phyloP scores from a whole-genome alignment of 1,140 invertebrate genomes.

The Drosophila pectinifera region DNA sequence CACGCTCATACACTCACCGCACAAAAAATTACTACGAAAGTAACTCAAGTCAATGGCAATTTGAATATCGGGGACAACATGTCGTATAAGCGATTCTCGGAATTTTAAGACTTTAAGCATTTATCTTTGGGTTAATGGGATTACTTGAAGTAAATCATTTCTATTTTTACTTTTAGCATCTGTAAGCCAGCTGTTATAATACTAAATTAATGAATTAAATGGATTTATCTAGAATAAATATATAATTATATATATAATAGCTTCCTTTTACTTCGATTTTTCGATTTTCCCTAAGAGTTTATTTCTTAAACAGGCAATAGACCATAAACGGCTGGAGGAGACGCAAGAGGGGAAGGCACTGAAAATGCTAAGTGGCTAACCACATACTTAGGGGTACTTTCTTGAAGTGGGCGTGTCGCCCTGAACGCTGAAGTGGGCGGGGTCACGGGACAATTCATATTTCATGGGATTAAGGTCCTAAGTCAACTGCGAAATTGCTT shows the following conservation, averaged over 20 bases:
- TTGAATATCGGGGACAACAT: slow-evolving; percentile 27
- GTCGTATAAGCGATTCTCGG: slow-evolving; percentile 51
- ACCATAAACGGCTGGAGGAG: background rate
- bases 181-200: background rate
- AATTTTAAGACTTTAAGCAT: background rate
- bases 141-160: too few species aligned
- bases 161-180: rapidly evolving
- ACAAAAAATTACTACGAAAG: too few species aligned
- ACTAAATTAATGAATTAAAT: too few species aligned
- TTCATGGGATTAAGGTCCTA: slow-evolving; percentile 71
- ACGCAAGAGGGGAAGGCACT: background rate
- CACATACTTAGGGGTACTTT: slow-evolving; percentile 23
- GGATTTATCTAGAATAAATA: background rate
- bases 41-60: slow-evolving; percentile 12
- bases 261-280: background rate
- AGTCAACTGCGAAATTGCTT: slow-evolving; percentile 76
- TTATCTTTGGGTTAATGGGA: background rate
- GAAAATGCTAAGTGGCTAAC: slow-evolving; percentile 36
- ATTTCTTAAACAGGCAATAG: background rate
- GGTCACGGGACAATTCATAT: slow-evolving; percentile 58
- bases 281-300: background rate
- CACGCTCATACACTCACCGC: slow-evolving; percentile 5
- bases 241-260: background rate
- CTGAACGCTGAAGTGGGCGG: slow-evolving; percentile 10
- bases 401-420: slow-evolving; percentile 14